Conservation (phyloP, 1,140 invertebrate genomes). For the Maconellicoccus hirsutus region DNA sequence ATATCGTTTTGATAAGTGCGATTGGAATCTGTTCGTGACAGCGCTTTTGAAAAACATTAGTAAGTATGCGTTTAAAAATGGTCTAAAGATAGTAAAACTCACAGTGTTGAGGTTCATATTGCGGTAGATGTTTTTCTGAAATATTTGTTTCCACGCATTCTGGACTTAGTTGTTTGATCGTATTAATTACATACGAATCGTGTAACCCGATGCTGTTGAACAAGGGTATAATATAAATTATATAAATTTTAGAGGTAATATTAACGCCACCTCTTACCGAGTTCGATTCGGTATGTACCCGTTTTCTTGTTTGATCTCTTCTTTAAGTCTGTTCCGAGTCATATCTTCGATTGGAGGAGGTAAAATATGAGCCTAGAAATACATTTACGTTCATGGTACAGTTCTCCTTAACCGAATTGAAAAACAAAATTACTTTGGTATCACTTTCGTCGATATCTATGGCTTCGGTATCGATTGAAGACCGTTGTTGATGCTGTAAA, state of each 20-base stretch:
- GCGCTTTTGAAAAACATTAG: conserved; percentile 14
- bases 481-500: conserved; percentile 67
- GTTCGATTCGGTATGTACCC: background rate
- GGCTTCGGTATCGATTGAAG: conserved; percentile 70
- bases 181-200: background rate
- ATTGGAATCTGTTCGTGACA: conserved; percentile 51
- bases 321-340: background rate
- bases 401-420: no score
- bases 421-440: conserved; percentile 24
- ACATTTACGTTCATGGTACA: no score
- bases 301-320: background rate
- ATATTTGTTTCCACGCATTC: background rate
- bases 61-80: background rate
- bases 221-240: background rate
- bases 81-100: background rate
- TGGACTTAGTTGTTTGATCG: background rate
- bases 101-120: background rate
- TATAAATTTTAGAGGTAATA: no score
- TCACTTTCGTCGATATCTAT: conserved; percentile 51
- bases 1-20: conserved; percentile 50
- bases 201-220: background rate
- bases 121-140: background rate
- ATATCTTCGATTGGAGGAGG: background rate
- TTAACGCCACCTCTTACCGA: background rate
- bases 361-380: no score